Percentiles rank a stretch among this genome's conserved stretches.
Evolutionary conservation across 2,113 vertebrate species (phyloP).

Genomic region (Corythoichthys haematopterus): DNA sequence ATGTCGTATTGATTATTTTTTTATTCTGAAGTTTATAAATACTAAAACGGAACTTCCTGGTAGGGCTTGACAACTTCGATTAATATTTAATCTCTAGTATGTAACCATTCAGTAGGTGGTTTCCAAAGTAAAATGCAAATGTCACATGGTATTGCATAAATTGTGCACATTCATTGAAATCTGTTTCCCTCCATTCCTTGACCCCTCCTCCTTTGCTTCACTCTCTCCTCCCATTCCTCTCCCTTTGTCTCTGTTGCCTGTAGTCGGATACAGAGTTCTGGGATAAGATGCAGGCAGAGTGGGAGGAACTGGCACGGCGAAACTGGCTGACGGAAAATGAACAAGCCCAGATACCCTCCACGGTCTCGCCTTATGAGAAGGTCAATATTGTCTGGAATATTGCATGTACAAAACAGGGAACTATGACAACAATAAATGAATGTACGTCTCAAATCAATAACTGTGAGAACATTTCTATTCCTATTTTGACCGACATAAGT

Average conservation of each 20-base stretch:
- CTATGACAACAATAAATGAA: background rate
- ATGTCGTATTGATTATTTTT: too few species aligned
- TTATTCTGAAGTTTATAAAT: background rate
- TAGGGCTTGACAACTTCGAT: constrained; percentile 10
- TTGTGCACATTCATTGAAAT: constrained; percentile 13
- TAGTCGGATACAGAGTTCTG: constrained; percentile 99
- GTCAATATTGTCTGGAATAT: constrained; percentile 56
- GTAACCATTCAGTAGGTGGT: constrained; percentile 15
- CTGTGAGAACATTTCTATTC: background rate
- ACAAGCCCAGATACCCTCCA: constrained; percentile 78
- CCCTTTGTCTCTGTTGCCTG: constrained; percentile 25
- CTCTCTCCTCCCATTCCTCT: background rate
- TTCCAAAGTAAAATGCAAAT: constrained; percentile 30
- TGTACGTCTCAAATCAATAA: background rate
- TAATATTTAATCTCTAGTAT: constrained; percentile 1
- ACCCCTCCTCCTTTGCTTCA: background rate
- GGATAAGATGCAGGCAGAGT: constrained; percentile 99
- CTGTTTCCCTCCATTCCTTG: background rate
- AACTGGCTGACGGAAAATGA: constrained; percentile 96
- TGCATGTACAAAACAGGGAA: background rate
- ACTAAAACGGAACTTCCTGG: background rate
- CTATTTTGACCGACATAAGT: background rate
- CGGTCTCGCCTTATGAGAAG: constrained; percentile 90
- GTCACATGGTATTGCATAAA: constrained; percentile 29
- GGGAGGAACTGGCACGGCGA: constrained; percentile 96